phyloP scores from a whole-genome alignment of 2,797 vertebrate genomes.

The Acrocephalus scirpaceus region DNA sequence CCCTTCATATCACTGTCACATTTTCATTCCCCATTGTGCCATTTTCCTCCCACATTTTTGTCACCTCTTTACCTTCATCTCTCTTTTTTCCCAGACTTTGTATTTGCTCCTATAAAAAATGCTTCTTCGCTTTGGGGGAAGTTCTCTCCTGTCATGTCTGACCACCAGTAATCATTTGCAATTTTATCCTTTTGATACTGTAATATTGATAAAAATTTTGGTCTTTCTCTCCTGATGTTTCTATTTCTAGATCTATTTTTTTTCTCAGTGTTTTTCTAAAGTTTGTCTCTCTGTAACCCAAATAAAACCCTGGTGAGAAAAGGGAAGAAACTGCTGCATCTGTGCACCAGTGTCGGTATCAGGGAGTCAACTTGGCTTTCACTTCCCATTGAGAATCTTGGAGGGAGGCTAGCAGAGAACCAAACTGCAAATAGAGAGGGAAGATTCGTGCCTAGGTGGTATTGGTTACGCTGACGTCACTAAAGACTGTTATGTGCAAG shows the following conservation, averaged over 20 bases:
- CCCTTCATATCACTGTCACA: background rate
- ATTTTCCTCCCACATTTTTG: background rate
- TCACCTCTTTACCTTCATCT: background rate
- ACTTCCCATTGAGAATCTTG: slow-evolving; percentile 12
- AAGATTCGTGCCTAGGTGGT: background rate
- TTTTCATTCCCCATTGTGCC: background rate
- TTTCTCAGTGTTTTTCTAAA: background rate
- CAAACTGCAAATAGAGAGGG: background rate
- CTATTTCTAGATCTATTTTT: background rate
- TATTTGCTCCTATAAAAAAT: background rate
- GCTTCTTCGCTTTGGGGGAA: background rate
- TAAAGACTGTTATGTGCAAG: background rate
- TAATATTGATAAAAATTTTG: background rate
- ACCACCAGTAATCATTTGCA: background rate
- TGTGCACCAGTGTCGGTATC: background rate
- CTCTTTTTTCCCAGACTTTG: background rate
- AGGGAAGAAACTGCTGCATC: background rate
- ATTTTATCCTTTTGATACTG: background rate
- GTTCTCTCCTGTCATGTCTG: background rate
- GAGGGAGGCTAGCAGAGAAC: background rate
- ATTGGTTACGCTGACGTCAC: background rate
- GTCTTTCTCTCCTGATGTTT: background rate
- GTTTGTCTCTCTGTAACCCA: background rate
- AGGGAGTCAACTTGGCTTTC: slow-evolving; percentile 19
- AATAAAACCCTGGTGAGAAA: slow-evolving; percentile 9